Conservation (phyloP, 2,113 vertebrate species). For the Hyperopisus bebe region DNA sequence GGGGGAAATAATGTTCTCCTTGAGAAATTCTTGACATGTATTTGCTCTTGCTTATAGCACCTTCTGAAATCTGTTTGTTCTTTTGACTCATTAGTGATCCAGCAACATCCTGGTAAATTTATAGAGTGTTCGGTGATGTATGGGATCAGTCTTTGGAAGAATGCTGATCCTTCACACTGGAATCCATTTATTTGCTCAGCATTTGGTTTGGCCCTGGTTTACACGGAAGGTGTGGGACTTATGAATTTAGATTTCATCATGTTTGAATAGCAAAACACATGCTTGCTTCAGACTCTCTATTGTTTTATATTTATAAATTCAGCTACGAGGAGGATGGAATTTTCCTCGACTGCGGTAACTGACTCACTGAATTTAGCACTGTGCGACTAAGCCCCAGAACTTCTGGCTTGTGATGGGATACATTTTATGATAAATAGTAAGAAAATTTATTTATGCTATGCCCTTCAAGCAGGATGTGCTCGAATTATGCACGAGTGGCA, state of each 20-base stretch:
- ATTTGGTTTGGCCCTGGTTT: not conserved
- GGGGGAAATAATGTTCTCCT: not conserved
- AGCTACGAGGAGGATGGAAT: not conserved
- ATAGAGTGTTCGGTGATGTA: not conserved
- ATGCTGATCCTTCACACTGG: not conserved
- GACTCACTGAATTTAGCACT: not conserved
- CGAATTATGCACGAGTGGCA: not conserved
- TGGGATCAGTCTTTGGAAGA: not conserved
- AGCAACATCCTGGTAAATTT: not conserved
- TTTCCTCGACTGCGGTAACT: not conserved
- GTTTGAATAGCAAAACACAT: not conserved
- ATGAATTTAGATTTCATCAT: not conserved
- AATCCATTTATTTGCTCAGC: not conserved
- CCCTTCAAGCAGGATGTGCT: conserved; percentile 6
- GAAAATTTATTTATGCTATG: not conserved
- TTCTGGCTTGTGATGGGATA: not conserved
- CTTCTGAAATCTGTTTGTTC: not conserved
- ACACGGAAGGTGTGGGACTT: not conserved
- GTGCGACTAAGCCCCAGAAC: not conserved
- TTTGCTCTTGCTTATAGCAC: not conserved
- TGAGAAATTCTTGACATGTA: not conserved
- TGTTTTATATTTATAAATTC: conserved; percentile 9
- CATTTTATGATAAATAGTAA: not conserved
- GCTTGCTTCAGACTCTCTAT: not conserved
- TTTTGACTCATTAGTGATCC: not conserved